Evolutionary conservation across 2,888 invertebrate genomes (phyloP).

Genomic region (Boloria euphrosyne): DNA sequence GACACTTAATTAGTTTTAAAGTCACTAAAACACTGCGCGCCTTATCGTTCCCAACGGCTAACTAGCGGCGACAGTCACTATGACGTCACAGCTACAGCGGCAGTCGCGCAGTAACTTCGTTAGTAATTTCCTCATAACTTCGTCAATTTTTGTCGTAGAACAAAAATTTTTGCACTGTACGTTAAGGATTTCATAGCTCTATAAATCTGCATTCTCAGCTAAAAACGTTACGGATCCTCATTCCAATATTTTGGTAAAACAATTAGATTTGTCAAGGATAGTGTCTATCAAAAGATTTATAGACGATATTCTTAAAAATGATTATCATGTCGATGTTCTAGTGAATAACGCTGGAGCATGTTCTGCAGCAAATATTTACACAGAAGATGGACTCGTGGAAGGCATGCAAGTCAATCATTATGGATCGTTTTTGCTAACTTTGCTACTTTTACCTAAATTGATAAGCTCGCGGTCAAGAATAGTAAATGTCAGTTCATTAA

Average conservation of each 20-base stretch:
- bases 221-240: no score
- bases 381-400: slow-evolving; percentile 81
- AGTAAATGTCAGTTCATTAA: slow-evolving; percentile 88
- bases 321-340: slow-evolving; percentile 59
- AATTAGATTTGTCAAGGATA: slow-evolving; percentile 52
- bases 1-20: no score
- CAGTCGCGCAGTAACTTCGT: no score
- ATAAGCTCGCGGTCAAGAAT: slow-evolving; percentile 70
- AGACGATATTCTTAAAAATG: slow-evolving; percentile 56
- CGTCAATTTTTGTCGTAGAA: no score
- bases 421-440: slow-evolving; percentile 84
- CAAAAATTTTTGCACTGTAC: no score
- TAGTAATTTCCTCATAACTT: no score
- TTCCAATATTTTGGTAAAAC: slow-evolving; percentile 38
- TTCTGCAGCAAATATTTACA: slow-evolving; percentile 45
- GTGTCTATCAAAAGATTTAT: slow-evolving; percentile 69
- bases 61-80: no score
- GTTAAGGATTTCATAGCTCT: no score
- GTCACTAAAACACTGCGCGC: no score
- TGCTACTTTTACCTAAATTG: slow-evolving; percentile 65
- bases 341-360: slow-evolving; percentile 69
- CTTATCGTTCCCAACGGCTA: no score
- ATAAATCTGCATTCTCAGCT: no score
- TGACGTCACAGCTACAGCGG: no score
- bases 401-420: slow-evolving; percentile 81